These are phyloP conservation scores for Cerastis rubricosa DNA, from an alignment of 2,888 invertebrate species.

Conservation along the genomic window DNA sequence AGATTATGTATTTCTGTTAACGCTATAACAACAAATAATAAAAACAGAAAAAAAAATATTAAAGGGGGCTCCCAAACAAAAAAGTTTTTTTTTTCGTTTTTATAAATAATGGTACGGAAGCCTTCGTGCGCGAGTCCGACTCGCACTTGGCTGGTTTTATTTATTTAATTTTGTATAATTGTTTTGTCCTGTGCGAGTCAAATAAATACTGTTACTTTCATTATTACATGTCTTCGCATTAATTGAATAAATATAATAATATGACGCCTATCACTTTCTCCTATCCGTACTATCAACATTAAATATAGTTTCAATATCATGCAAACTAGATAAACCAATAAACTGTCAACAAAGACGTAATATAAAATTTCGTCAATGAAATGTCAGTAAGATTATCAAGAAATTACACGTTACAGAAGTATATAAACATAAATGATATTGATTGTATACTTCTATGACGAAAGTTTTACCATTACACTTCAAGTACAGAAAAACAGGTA, in stretches of 20 bases:
- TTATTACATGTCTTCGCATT: neutral
- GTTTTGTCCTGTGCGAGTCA: too few relatives aligned
- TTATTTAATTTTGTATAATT: too few relatives aligned
- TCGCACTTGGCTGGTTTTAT: too few relatives aligned
- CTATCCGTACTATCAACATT: neutral
- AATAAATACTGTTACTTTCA: too few relatives aligned
- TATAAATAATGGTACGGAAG: too few relatives aligned
- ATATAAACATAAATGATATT: neutral
- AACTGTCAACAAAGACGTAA: constrained; percentile 18
- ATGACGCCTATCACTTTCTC: constrained; percentile 12
- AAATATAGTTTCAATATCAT: neutral
- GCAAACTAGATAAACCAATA: constrained; percentile 15
- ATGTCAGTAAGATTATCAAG: constrained; percentile 7
- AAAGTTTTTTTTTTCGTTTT: too few relatives aligned
- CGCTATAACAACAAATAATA: too few relatives aligned
- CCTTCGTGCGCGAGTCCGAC: too few relatives aligned
- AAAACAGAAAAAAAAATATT: too few relatives aligned
- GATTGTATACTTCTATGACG: neutral
- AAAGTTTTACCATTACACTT: constrained; percentile 6
- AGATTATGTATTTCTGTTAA: too few relatives aligned
- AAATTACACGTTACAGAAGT: neutral
- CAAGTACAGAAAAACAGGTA: neutral
- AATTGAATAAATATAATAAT: neutral
- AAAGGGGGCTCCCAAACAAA: too few relatives aligned
- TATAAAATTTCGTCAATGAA: neutral